These are phyloP conservation scores for Elegia similella DNA, from an alignment of 2,888 invertebrate species.

Conservation along the genomic window DNA sequence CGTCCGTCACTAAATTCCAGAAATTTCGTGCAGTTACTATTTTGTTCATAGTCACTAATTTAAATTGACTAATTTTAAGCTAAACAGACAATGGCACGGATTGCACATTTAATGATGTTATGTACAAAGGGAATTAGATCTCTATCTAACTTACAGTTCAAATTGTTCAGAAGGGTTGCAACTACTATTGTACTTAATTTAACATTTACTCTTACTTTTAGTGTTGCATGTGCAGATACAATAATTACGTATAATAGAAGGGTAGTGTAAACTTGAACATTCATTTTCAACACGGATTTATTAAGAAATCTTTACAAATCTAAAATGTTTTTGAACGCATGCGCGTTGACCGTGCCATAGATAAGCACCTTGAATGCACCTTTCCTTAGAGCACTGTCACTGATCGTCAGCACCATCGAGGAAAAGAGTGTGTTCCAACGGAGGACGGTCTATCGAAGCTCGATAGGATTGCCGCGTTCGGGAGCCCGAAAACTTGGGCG, in stretches of 20 bases:
- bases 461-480: slow-evolving; percentile 41
- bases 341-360: slow-evolving; percentile 52
- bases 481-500: slow-evolving; percentile 22
- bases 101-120: slow-evolving; percentile 75
- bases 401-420: slow-evolving; percentile 30
- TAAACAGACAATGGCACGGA: slow-evolving; percentile 81
- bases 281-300: slow-evolving; percentile 42
- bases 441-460: slow-evolving; percentile 49
- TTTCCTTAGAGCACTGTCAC: slow-evolving; percentile 50
- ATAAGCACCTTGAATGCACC: slow-evolving; percentile 61
- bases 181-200: slow-evolving; percentile 66
- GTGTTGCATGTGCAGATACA: slow-evolving; percentile 71
- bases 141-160: slow-evolving; percentile 59
- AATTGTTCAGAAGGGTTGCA: slow-evolving; percentile 64
- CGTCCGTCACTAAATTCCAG: slow-evolving; percentile 39
- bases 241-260: slow-evolving; percentile 70
- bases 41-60: slow-evolving; percentile 50
- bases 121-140: slow-evolving; percentile 68
- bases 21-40: slow-evolving; percentile 35
- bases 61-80: slow-evolving; percentile 75
- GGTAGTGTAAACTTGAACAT: slow-evolving; percentile 65
- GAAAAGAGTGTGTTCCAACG: slow-evolving; percentile 34
- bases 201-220: slow-evolving; percentile 63
- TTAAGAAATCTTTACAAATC: slow-evolving; percentile 28
- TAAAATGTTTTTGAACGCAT: slow-evolving; percentile 19